Evolutionary conservation across 2,888 invertebrate species (phyloP).

Genomic region (Cantharis nigra): DNA sequence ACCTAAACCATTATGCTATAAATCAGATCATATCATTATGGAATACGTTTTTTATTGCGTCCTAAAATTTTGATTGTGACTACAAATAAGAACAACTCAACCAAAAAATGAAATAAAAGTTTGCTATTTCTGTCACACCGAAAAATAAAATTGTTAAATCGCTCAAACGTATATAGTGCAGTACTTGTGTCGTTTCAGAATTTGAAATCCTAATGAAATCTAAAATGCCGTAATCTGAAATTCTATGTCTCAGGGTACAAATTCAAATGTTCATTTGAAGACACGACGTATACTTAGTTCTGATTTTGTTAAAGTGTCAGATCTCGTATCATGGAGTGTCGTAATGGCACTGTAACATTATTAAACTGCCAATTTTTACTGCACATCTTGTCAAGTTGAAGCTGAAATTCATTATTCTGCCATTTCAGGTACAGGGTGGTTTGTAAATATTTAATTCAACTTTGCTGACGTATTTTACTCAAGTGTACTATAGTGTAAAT

Average conservation of each 20-base stretch:
- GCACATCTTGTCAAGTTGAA: background rate
- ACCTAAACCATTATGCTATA: background rate
- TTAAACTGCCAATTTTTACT: background rate
- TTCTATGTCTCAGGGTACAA: background rate
- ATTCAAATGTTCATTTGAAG: background rate
- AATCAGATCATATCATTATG: background rate
- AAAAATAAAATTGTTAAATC: background rate
- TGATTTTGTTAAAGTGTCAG: background rate
- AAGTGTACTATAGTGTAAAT: no score
- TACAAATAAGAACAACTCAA: background rate
- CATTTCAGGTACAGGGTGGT: background rate
- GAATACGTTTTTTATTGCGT: background rate
- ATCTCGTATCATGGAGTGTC: background rate
- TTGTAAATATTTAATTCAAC: no score
- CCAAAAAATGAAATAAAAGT: background rate
- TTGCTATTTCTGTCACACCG: background rate
- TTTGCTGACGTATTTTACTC: no score
- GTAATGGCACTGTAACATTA: background rate
- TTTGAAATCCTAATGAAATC: background rate
- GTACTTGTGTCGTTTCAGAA: background rate
- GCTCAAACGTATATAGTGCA: background rate
- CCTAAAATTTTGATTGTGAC: background rate
- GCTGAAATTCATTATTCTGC: background rate
- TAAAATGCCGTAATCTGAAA: background rate
- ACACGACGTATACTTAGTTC: background rate